A percentile compares a stretch with the other conserved stretches of the same genome.
Conservation (phyloP, 2,888 invertebrate genomes). For the Lithodes maja region DNA sequence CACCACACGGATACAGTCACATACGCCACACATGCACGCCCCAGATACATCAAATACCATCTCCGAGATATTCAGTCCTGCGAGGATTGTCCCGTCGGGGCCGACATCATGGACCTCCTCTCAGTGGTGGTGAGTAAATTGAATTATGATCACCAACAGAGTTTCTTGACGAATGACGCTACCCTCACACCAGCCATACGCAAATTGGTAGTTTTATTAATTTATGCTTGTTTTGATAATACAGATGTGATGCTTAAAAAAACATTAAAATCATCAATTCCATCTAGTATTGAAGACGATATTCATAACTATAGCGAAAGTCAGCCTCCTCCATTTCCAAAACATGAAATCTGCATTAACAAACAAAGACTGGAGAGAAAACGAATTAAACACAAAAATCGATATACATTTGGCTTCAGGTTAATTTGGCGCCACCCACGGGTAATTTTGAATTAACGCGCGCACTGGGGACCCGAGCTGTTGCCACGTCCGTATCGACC, state of each 20-base stretch:
- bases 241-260: no score
- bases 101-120: background rate
- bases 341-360: no score
- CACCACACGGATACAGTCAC: conserved; percentile 6
- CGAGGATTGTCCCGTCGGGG: background rate
- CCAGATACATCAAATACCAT: background rate
- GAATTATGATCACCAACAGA: conserved; percentile 6
- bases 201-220: no score
- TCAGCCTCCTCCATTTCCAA: no score
- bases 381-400: background rate
- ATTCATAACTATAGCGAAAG: no score
- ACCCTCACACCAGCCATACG: no score
- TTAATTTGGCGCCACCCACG: conserved; percentile 57
- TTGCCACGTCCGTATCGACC: conserved; percentile 57
- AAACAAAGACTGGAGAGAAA: background rate
- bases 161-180: background rate
- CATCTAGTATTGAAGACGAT: no score
- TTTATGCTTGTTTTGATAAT: no score
- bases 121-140: conserved; percentile 9
- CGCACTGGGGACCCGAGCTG: conserved; percentile 51
- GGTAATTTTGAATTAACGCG: conserved; percentile 61
- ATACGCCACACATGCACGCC: conserved; percentile 14
- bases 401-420: background rate
- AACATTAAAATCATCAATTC: no score
- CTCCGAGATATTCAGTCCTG: conserved; percentile 17